These are phyloP conservation scores for Melikaiella ostensackeni DNA, from an alignment of 2,888 invertebrate genomes.

Conservation along the genomic window DNA sequence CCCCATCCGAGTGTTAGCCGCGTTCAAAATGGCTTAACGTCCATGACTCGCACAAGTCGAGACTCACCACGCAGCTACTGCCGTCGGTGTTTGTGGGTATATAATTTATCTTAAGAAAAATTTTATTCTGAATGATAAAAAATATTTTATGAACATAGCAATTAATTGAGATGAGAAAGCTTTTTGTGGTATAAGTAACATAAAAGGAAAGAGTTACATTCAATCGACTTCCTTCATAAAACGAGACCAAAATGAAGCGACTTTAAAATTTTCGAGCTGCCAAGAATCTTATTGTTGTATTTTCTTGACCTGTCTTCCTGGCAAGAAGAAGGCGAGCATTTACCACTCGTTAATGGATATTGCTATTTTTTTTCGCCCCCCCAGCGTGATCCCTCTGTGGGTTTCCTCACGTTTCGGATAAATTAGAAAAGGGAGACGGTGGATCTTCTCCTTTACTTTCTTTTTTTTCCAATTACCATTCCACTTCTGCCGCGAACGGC, in stretches of 20 bases:
- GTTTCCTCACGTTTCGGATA: conserved; percentile 61
- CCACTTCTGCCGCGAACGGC: conserved; percentile 54
- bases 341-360: conserved; percentile 61
- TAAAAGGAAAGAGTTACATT: conserved; percentile 10
- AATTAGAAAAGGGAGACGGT: conserved; percentile 62
- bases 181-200: neutral
- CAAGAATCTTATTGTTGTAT: conserved; percentile 33
- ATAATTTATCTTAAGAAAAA: too few relatives aligned
- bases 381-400: conserved; percentile 44
- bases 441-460: conserved; percentile 44
- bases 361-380: conserved; percentile 54
- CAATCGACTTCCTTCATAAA: conserved; percentile 23
- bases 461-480: conserved; percentile 55
- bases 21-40: too few relatives aligned
- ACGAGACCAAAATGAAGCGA: conserved; percentile 15
- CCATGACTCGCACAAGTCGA: too few relatives aligned
- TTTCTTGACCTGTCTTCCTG: conserved; percentile 37
- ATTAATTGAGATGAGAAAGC: conserved; percentile 2
- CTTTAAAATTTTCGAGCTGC: conserved; percentile 22
- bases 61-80: too few relatives aligned
- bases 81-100: too few relatives aligned
- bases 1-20: too few relatives aligned
- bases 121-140: too few relatives aligned
- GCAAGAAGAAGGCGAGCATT: conserved; percentile 52
- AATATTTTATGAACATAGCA: too few relatives aligned